phyloP scores from a whole-genome alignment of 2,888 invertebrate genomes.

The Amphimallon solstitiale region DNA sequence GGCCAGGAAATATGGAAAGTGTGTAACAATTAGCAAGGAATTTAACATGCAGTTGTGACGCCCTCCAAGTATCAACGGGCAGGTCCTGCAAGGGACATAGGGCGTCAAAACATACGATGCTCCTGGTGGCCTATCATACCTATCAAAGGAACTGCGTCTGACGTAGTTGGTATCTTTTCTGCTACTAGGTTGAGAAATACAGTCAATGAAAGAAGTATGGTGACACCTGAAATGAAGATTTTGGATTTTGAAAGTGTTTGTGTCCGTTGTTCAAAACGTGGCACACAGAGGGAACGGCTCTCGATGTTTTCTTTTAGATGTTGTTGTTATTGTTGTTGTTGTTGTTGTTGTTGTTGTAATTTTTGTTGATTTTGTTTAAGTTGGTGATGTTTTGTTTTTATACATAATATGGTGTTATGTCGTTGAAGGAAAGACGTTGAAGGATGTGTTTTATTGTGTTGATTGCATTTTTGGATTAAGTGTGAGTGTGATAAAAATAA shows the following conservation, averaged over 20 bases:
- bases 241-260: conserved; percentile 61
- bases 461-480: conserved; percentile 38
- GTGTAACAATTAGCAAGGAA: conserved; percentile 8
- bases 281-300: conserved; percentile 49
- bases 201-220: conserved; percentile 96
- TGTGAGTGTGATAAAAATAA: conserved; percentile 39
- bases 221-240: conserved; percentile 83
- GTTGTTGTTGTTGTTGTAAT: conserved; percentile 21
- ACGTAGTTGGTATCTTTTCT: conserved; percentile 93
- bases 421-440: background rate
- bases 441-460: conserved; percentile 36
- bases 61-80: conserved; percentile 67
- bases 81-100: conserved; percentile 61
- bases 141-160: conserved; percentile 85
- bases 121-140: conserved; percentile 68
- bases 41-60: conserved; percentile 38
- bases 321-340: conserved; percentile 39
- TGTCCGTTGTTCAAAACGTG: conserved; percentile 49
- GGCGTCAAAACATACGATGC: conserved; percentile 63
- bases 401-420: conserved; percentile 30
- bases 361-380: conserved; percentile 1
- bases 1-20: background rate
- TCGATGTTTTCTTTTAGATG: conserved; percentile 35
- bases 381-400: background rate
- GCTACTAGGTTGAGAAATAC: conserved; percentile 98